Evolutionary conservation across 2,888 invertebrate genomes (phyloP).

Genomic region (Creontiades dilutus): DNA sequence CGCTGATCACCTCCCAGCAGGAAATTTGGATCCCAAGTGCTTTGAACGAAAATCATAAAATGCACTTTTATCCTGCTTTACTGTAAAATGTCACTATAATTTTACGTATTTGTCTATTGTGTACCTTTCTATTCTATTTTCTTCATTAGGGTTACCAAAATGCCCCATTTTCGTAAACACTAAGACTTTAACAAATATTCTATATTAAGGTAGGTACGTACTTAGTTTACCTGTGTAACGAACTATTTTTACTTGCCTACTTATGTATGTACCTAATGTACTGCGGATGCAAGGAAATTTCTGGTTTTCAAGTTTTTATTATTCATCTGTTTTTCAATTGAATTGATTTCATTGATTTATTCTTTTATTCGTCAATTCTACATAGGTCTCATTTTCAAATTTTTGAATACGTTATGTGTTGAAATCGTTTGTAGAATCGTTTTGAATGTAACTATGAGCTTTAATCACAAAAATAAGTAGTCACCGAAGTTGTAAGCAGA

Average conservation of each 20-base stretch:
- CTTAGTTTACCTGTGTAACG: not conserved
- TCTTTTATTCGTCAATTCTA: too few species aligned
- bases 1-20: constrained; percentile 65
- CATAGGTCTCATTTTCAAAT: too few species aligned
- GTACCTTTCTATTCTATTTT: not conserved
- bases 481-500: too few species aligned
- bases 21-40: constrained; percentile 56
- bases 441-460: too few species aligned
- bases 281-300: too few species aligned
- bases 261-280: not conserved
- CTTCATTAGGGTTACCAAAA: constrained; percentile 61
- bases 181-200: not conserved
- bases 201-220: not conserved
- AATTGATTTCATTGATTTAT: too few species aligned
- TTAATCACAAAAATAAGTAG: too few species aligned
- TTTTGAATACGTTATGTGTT: too few species aligned
- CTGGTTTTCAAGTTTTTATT: too few species aligned
- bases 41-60: constrained; percentile 52
- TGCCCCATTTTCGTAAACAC: constrained; percentile 17
- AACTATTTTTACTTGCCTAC: constrained; percentile 41
- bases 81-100: not conserved
- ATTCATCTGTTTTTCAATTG: too few species aligned
- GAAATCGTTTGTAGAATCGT: too few species aligned
- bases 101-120: constrained; percentile 11
- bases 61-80: constrained; percentile 13